phyloP scores from a whole-genome alignment of 2,113 vertebrate genomes.

The Micronycteris hirsuta region DNA sequence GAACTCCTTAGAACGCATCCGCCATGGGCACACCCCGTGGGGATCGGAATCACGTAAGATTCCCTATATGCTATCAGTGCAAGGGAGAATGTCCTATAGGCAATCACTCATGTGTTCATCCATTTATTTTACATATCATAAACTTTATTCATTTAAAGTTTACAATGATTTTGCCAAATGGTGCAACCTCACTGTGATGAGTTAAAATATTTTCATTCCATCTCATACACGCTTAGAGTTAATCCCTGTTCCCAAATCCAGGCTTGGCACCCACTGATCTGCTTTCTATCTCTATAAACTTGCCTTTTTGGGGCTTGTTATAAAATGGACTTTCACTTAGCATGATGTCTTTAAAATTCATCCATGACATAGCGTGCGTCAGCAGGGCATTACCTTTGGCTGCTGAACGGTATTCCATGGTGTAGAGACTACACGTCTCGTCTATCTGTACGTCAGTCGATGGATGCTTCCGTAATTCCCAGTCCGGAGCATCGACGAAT shows the following conservation, averaged over 20 bases:
- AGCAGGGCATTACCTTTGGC: neutral
- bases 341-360: neutral
- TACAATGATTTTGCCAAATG: neutral
- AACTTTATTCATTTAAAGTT: neutral
- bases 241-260: neutral
- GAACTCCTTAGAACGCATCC: neutral
- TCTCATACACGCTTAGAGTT: neutral
- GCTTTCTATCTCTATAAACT: neutral
- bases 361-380: neutral
- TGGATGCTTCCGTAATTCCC: neutral
- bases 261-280: neutral
- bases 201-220: neutral
- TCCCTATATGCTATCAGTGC: neutral
- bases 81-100: neutral
- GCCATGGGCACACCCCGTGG: neutral
- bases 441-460: neutral
- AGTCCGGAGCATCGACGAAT: neutral
- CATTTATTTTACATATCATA: neutral
- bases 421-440: neutral
- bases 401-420: neutral
- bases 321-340: neutral
- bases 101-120: neutral
- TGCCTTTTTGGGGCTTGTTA: neutral
- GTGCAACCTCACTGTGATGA: neutral
- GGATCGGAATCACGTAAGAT: neutral